Evolutionary conservation across 30 jellyfish, hydroid and myxozoan genomes (phyloP), one percentile per base, ranked within the genome.

Genomic region (Aurelia sp.): DNA sequence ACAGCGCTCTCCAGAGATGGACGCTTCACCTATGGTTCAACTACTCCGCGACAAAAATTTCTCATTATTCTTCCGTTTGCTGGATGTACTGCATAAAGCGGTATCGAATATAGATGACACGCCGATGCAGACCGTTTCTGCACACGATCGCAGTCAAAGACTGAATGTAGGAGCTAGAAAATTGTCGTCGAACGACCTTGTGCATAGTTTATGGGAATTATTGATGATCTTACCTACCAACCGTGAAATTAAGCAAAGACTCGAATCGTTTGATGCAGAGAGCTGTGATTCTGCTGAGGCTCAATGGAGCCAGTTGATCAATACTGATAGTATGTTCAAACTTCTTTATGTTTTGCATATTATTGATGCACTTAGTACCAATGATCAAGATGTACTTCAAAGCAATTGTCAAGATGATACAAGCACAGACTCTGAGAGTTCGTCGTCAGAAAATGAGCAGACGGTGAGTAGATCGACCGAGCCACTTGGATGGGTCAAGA

Each of bases 21-120:
- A 86, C 19, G 96, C 99, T 21, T 97, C 97, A 13, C 97, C 97
- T 6, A 95, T 90, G 97, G 95, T 90, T 15, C 98, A 95, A 66
- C 83, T 95, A 10, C 86, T 95, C 13, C 82, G 75, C 13, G 92
- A 68, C 15, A 94, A 89, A 27, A 90, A 86, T 61, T 90, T 95
- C 69, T 68, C 85, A 6, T 51, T 70, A 51, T 81, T 95, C 55
- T 95, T 95, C 80, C 66, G 87, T 35, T 77, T 95, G 64, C 86
- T 95, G 10, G 99, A 95, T 72, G 83, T 90, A 13, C 57, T 95
- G 15, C 90, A 95, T 75, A 81, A 89, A 44, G 91, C 90, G 30
- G 55, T n/a, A n/a, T 21, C 69, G 2, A 59, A 3, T 21, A 44
- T 16, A 44, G 55, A 44, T 7, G 55, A 44, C 16, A 6, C 0